Base-by-base conservation (phyloP, 2,113 vertebrate species). In the Anser cygnoides region DNA sequence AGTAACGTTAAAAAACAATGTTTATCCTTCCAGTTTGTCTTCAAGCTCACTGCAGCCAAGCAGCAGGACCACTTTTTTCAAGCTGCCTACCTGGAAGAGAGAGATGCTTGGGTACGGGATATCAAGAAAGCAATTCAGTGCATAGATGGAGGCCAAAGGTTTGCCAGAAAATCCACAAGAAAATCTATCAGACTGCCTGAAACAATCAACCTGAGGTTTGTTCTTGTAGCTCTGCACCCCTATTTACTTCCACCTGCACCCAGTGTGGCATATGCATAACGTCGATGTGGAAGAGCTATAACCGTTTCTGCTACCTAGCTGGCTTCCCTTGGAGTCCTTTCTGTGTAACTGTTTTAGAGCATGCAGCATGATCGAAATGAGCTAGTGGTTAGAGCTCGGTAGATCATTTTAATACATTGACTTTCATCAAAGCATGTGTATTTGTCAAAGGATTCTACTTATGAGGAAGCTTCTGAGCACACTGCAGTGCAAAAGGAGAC, bases 1-100 rank as follows among this genome's bases (percentile, higher is more conserved):
- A 79, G 8, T 35, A 80, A 83, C 19, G 50, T 55, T 22, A 2
- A 25, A 71, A 97, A 88, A 83, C 10, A 19, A 83, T 62, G 11
- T 95, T 66, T 94, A 37, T 97, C 90, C 31, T 96, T 96, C 43
- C 76, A 99, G 99, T 97, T 99, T 92, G 99, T 99, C 58, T 99
- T 99, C 96, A 99, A 99, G 97, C 87, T 99, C 65, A 98, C 97
- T 43, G 98, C 98, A 0, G 89, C 94, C 50, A 99, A 99, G 96
- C 99, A 99, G 67, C 99, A 99, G 94, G 99, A 99, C 33, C 99
- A 99, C 95, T 99, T 98, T 96, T 99, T 99, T 93, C 99, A 99
- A 97, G 99, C 99, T 9, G 98, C 99, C 3, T 98, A 98, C 52
- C 90, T 99, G 84, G 99, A 99, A 81, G 99, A 99, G 92, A 98